Evolutionary conservation across 53 echinoderm and acorn worm species (phyloP), one percentile per base, ranked within the genome.

Genomic region (Hippasteria phrygiana): DNA sequence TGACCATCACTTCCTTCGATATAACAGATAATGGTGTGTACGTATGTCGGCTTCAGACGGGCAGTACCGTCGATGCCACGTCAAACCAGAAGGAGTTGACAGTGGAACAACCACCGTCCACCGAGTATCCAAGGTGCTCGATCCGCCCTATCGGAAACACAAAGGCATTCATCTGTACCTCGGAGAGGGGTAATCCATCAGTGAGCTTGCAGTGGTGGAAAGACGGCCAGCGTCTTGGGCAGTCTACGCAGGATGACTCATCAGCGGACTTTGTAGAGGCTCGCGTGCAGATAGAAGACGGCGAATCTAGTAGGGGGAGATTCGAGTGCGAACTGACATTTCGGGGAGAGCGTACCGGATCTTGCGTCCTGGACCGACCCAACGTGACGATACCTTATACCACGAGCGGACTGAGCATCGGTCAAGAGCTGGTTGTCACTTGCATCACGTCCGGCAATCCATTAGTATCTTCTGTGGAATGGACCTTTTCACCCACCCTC

Each of bases 151-250:
- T 71, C 51, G 69, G 50, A 1, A 38, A 69, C 13, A 26, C 37
- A 18, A 84, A 22, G 24, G 41, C 37, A 35, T 27, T 84, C 2
- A 55, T 48, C 48, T 84, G 84, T 24, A 26, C n/a, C 20, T 84
- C 84, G 20, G 84, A 84, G 71, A 84, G 51, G 50, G 71, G 64
- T 18, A 48, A 53, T 45, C 84, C 84, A 17, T 53, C 14, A 39
- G 84, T 84, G 8, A 53, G 70, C 0, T 53, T 84, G 0, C 69
- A 84, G 84, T 84, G 84, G 84, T 69, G 47, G 53, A 84, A 53
- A 84, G 71, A 69, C 36, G 84, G 70, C 4, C 22, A 71, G 9
- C 24, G 42, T 26, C 84, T 84, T 32, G 69, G 71, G 31, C 69
- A 69, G 84, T 50, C 75, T 14, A 46, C 70, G 50, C 14, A 35